Percentiles rank a stretch among this genome's conserved stretches.
Conservation (phyloP, 2,113 vertebrate genomes). For the Scomber scombrus region DNA sequence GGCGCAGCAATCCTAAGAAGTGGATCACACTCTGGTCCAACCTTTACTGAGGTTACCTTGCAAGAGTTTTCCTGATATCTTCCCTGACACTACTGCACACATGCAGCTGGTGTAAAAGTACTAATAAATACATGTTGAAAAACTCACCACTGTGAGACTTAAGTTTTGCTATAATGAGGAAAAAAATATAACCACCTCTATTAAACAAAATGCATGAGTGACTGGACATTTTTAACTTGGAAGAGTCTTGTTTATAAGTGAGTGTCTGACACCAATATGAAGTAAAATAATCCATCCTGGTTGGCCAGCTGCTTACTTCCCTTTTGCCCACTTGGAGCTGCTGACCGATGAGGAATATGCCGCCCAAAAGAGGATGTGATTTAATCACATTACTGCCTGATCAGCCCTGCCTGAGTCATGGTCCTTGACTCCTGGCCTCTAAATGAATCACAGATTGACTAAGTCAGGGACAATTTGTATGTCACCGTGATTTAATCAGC, state of each 20-base stretch:
- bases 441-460: conserved; percentile 68
- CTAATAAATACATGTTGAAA: background rate
- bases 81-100: background rate
- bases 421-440: conserved; percentile 45
- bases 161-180: background rate
- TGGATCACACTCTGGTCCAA: background rate
- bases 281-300: background rate
- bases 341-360: conserved; percentile 57
- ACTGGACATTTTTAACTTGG: too few relatives aligned
- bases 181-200: too few relatives aligned
- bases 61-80: background rate
- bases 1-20: conserved; percentile 5
- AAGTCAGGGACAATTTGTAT: conserved; percentile 50
- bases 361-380: conserved; percentile 56
- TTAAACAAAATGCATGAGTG: too few relatives aligned
- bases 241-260: background rate
- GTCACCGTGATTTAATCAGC: conserved; percentile 52
- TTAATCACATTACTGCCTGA: conserved; percentile 65
- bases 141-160: background rate
- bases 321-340: conserved; percentile 42
- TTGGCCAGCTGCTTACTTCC: conserved; percentile 50
- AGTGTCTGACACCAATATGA: background rate
- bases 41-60: conserved; percentile 1
- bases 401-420: conserved; percentile 68
- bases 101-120: conserved; percentile 21